Conservation (phyloP, 2,113 vertebrate species). For the Xiphias gladius region DNA sequence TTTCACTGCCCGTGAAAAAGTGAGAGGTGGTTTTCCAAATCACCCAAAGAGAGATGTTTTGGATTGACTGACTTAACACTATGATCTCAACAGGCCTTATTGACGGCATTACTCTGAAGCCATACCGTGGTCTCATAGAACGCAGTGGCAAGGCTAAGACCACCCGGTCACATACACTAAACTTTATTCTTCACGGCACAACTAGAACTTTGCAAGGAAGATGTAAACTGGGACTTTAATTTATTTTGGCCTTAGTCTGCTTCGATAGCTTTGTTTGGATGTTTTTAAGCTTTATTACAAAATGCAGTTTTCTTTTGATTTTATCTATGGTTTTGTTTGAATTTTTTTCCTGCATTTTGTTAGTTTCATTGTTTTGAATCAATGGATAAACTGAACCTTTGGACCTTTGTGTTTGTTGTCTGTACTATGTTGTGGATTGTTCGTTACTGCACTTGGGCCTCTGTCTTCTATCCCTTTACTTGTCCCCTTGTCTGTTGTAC, state of each 20-base stretch:
- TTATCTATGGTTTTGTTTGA: background rate
- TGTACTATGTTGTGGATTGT: background rate
- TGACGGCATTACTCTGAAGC: background rate
- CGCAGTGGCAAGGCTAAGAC: too few relatives aligned
- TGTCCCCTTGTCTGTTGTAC: background rate
- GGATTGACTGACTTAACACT: too few relatives aligned
- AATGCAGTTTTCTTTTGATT: background rate
- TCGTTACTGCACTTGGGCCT: background rate
- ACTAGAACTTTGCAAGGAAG: too few relatives aligned
- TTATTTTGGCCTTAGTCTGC: too few relatives aligned
- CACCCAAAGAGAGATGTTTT: background rate
- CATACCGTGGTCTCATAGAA: background rate
- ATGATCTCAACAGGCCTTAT: too few relatives aligned
- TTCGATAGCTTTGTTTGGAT: background rate
- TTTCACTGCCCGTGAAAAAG: too few relatives aligned
- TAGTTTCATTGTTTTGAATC: background rate
- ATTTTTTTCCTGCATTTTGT: background rate
- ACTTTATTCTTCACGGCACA: too few relatives aligned
- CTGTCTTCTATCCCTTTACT: background rate
- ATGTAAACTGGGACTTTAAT: too few relatives aligned
- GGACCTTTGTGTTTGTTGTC: background rate
- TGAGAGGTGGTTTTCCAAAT: too few relatives aligned
- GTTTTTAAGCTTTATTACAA: background rate
- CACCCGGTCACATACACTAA: too few relatives aligned
- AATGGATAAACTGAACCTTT: background rate